A percentile compares a stretch with the other conserved stretches of the same genome.
These are phyloP conservation scores for Platycheirus rosarum DNA, from an alignment of 2,888 invertebrate genomes.

Conservation along the genomic window DNA sequence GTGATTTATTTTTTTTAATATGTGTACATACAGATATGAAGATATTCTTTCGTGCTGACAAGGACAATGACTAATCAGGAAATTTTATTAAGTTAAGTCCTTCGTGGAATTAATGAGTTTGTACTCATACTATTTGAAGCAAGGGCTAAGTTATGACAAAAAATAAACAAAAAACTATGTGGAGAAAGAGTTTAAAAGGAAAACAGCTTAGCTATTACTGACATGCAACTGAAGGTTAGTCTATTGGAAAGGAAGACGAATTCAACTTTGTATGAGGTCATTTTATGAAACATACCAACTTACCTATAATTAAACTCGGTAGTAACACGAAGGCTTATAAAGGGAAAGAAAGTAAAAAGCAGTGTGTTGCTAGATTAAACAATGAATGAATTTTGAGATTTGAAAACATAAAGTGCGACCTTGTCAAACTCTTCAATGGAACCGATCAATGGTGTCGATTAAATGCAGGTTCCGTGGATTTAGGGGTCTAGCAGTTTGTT, in stretches of 20 bases:
- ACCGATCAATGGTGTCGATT: too few species aligned
- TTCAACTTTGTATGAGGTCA: conserved; percentile 24
- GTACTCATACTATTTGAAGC: not conserved
- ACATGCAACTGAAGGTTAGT: conserved; percentile 14
- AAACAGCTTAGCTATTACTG: not conserved
- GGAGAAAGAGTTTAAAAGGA: conserved; percentile 21
- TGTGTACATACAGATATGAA: too few species aligned
- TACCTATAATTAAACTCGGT: not conserved
- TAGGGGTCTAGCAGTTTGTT: too few species aligned
- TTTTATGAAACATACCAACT: not conserved
- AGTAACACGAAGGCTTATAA: not conserved
- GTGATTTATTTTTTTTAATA: conserved; percentile 43
- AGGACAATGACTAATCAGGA: conserved; percentile 63
- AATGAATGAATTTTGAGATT: too few species aligned
- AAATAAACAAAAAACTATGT: conserved; percentile 9
- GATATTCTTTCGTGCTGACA: conserved; percentile 17
- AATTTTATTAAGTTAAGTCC: conserved; percentile 23
- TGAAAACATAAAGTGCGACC: too few species aligned
- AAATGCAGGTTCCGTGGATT: too few species aligned
- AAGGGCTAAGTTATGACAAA: conserved; percentile 6
- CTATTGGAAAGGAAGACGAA: not conserved
- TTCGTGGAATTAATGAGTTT: conserved; percentile 31
- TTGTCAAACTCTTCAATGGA: too few species aligned
- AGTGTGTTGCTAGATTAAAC: too few species aligned
- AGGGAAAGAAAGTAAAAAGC: too few species aligned